Base-by-base conservation (phyloP, 2,797 vertebrate genomes). In the Smutsia temminckii region DNA sequence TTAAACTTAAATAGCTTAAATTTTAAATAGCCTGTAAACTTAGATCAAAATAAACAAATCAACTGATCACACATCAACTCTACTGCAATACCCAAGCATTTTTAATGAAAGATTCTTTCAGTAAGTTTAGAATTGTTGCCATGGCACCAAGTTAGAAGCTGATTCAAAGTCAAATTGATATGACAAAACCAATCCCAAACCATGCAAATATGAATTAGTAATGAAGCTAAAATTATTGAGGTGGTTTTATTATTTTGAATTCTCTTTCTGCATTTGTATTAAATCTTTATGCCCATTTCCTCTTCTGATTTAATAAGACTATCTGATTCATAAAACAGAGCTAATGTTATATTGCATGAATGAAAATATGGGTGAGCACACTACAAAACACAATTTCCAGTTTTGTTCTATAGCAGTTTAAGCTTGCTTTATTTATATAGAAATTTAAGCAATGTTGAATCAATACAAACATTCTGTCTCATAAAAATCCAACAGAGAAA, bases 281-380 rank as follows among this genome's bases (percentile, higher is more conserved):
- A 93, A 95, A 90, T 95, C 69, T 89, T 86, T 86, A 91, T 53
- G 80, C 79, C 80, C 37, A 95, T 91, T 93, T 95, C 74, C 78
- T 95, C 69, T 96, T 77, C 83, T 92, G 21, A 95, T 95, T 89
- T 97, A 93, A 95, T 88, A 95, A 93, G 9, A 85, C 49, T 42
- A 42, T 84, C 46, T 83, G 51, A 96, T 89, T 95, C 53, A 59
- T 63, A 79, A 55, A 25, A 74, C 16, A 94, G 85, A 74, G n/a
- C 34, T 71, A 75, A 68, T 91, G n/a, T 84, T 71, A 66, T 71
- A 91, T 32, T 10, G n/a, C 29, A 53, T 83, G 91, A 91, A 93
- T 93, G 27, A 93, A 77, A 93, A 95, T 63, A 91, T 0, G 64
- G 53, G 91, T 78, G 68, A 78, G 2, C 6, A 78, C 23, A 63